A percentile compares a stretch with the other conserved stretches of the same genome.
Evolutionary conservation across 2,797 vertebrate genomes (phyloP).

Genomic region (Eulemur coronatus): DNA sequence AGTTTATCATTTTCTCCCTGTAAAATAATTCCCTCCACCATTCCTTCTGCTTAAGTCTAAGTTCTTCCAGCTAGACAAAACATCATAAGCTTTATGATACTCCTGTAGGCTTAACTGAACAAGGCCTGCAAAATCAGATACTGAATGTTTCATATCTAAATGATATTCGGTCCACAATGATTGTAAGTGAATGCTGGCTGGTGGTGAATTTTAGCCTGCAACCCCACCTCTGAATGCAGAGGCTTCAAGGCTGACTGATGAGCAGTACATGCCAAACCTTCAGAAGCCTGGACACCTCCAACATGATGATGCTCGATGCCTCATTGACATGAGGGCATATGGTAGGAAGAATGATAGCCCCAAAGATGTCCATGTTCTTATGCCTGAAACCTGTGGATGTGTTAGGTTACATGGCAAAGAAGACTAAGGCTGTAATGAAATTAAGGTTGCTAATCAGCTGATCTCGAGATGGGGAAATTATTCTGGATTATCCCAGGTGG

Average conservation of each 20-base stretch:
- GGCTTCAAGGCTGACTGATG: not conserved
- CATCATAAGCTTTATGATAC: not conserved
- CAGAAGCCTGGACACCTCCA: not conserved
- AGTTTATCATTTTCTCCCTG: not conserved
- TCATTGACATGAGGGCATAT: not conserved
- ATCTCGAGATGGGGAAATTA: not conserved
- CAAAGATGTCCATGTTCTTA: not conserved
- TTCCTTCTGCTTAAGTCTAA: not conserved
- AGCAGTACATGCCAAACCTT: not conserved
- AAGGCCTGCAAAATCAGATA: not conserved
- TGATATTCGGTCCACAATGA: not conserved
- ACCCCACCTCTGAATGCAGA: not conserved
- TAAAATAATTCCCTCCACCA: not conserved
- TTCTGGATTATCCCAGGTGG: not conserved
- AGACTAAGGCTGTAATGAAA: not conserved
- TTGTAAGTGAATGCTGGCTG: not conserved
- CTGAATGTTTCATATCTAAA: not conserved
- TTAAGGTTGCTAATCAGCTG: not conserved
- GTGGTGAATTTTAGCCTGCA: not conserved
- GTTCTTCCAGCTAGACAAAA: not conserved
- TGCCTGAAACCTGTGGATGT: not conserved
- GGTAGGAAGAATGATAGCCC: not conserved
- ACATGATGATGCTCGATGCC: not conserved
- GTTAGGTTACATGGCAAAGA: not conserved
- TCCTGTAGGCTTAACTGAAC: not conserved